These are phyloP conservation scores for Brachionus asplanchnoidis DNA, from an alignment of 1,140 invertebrate genomes.

Conservation along the genomic window DNA sequence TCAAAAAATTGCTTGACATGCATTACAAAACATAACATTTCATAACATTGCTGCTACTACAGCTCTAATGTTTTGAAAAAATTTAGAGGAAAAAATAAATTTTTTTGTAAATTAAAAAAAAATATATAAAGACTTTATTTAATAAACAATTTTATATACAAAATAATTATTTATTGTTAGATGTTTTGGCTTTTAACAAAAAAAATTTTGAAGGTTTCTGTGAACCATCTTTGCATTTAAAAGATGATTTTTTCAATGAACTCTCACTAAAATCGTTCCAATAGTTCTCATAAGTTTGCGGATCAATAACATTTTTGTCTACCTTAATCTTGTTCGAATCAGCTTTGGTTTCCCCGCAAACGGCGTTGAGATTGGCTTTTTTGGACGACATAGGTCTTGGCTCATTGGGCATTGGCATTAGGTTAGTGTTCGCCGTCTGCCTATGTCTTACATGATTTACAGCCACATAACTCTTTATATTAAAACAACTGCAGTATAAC, in stretches of 20 bases:
- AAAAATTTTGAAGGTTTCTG: background rate
- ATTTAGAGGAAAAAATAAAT: background rate
- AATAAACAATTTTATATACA: background rate
- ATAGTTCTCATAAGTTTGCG: slow-evolving; percentile 26
- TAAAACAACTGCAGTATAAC: background rate
- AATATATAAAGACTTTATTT: background rate
- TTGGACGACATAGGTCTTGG: background rate
- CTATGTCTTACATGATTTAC: background rate
- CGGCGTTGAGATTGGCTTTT: background rate
- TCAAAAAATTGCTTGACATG: too few species aligned
- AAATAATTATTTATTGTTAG: background rate
- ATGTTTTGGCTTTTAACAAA: background rate
- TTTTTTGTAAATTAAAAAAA: background rate
- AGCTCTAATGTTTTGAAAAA: too few species aligned
- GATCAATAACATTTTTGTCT: background rate
- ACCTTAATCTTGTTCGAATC: background rate
- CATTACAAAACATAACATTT: too few species aligned
- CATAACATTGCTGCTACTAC: too few species aligned
- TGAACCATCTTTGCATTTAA: background rate
- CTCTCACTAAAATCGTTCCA: background rate
- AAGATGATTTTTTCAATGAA: background rate
- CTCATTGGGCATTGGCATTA: background rate
- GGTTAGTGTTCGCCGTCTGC: background rate
- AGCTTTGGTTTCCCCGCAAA: background rate
- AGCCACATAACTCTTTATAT: background rate